These are phyloP conservation scores for Rhegmatorhina hoffmannsi DNA, from an alignment of 2,113 vertebrate species.

Conservation along the genomic window DNA sequence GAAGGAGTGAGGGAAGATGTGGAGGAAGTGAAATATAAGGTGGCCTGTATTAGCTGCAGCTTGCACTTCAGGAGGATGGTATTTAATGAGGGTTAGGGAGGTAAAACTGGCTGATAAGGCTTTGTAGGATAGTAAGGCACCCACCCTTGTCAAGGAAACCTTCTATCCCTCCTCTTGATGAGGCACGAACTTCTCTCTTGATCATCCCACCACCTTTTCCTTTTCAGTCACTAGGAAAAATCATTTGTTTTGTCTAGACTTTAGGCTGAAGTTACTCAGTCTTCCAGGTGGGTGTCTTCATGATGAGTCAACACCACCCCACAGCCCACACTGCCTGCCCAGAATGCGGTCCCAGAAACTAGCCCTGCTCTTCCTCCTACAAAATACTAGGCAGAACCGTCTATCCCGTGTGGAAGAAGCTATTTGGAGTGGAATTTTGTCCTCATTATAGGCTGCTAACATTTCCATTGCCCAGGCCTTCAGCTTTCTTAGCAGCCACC, in stretches of 20 bases:
- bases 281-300: slow-evolving; percentile 34
- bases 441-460: not conserved
- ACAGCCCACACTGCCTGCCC: slow-evolving; percentile 19
- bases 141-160: not conserved
- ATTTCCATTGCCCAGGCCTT: not conserved
- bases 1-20: not conserved
- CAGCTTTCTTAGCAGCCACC: not conserved
- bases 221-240: not conserved
- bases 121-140: not conserved
- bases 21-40: not conserved
- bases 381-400: not conserved
- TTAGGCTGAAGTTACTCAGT: not conserved
- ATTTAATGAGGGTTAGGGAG: not conserved
- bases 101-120: not conserved
- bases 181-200: not conserved
- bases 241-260: slow-evolving; percentile 44
- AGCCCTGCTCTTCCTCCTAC: not conserved
- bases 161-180: not conserved
- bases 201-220: slow-evolving; percentile 7
- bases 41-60: not conserved
- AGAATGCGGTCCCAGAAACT: slow-evolving; percentile 4
- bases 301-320: slow-evolving; percentile 35
- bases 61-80: not conserved
- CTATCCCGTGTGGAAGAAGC: not conserved
- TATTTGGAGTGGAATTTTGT: not conserved